Base-by-base conservation (phyloP, 2,888 invertebrate genomes). In the Smittia sp. region DNA sequence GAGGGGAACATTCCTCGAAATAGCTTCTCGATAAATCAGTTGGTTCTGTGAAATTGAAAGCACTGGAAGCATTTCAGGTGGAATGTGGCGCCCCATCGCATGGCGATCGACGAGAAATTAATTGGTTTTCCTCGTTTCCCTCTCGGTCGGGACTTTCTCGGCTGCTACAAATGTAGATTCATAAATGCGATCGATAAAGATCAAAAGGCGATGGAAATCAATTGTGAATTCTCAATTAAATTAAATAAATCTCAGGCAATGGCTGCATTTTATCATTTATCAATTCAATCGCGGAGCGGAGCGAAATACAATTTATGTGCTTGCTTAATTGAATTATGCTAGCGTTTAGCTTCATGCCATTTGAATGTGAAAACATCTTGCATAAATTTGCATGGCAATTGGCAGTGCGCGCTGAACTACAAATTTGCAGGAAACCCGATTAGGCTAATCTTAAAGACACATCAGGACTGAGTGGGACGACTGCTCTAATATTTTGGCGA, bases 271-370 rank as follows among this genome's bases (percentile, higher is more conserved):
- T 46, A 46, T 41, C 67, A 46, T 67, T 67, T 67, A 67, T 66
- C 27, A 66, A 41, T 41, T 32, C 18, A 6, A 63, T 63, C 25
- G 46, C 32, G 38, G 27, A 38, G 27, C 32, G 38, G n/a, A 38
- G 27, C 65, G 25, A 63, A 27, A 25, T 32, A 2, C 32, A 66
- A 66, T 66, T 38, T 66, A 66, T 66, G 32, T n/a, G 38, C 25
- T 63, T 24, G 66, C 52, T 69, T 69, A 54, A 69, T 69, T 41
- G 69, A 69, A 69, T 69, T 69, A 69, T 69, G 52, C 41, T 46
- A 13, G n/a, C 11, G 41, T n/a, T 22, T 24, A 22, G 46, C 39
- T 24, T 41, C 39, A 68, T 68, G 46, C 41, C 68, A 46, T 46
- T 46, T 46, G 46, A 46, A 46, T 46, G 3, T 41, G 22, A 41